Base-by-base conservation (phyloP, 2,888 invertebrate genomes). In the Parnassius glacialis region DNA sequence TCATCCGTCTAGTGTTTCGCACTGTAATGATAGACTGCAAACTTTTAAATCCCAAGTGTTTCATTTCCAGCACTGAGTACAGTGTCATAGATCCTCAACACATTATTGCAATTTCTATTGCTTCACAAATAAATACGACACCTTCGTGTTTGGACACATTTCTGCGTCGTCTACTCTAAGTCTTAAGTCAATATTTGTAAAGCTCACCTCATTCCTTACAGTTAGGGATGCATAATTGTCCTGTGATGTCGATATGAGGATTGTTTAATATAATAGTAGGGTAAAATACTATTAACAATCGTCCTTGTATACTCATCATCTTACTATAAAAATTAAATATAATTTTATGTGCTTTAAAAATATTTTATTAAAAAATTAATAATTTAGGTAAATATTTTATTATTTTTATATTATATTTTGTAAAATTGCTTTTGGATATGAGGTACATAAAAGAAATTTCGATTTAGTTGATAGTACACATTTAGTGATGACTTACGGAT, bases 141-240 rank as follows among this genome's bases (percentile, higher is more conserved):
- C 87, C 85, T 84, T 74, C 69, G 67, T 83, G 81, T 85, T 84
- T 81, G 84, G 81, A 80, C 80, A 85, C 84, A 85, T 86, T 84
- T 85, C 86, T 78, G 74, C 74, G 80, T 80, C 83, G 80, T 78
- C 79, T 81, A 72, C 80, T 81, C 81, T 84, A 84, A 87, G 87
- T 80, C 82, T 81, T 71, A 74, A 75, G 86, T 83, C 83, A 87
- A 88, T 87, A 85, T 88, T 88, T 86, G 81, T 71, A 61, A 69
- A 79, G 79, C 76, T 79, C 80, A 84, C 85, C 85, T 84, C 80
- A 80, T 81, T 82, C 79, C 78, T 81, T 74, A 57, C 34, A 54
- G 44, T 67, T 58, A 70, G 70, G 63, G 68, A 68, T 68, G 69
- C 50, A 41, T 12, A 25, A 51, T 50, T 11, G 25, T 61, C 51